These are phyloP conservation scores for Halesus radiatus DNA, from an alignment of 1,140 invertebrate genomes.

Conservation along the genomic window DNA sequence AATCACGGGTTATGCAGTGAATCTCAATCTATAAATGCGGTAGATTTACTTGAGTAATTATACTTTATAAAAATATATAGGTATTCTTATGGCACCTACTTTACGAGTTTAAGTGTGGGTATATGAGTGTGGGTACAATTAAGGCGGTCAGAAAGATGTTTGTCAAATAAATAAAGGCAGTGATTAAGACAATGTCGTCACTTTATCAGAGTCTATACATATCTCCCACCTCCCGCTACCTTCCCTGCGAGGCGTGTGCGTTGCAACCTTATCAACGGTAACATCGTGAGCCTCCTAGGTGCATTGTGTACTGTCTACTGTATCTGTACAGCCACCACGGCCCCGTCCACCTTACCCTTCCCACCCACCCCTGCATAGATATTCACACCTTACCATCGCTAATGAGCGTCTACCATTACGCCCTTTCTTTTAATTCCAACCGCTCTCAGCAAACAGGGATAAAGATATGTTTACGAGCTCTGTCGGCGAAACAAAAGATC, in stretches of 20 bases:
- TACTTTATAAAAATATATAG: no score
- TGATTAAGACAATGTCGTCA: neutral
- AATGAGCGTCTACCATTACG: conserved; percentile 20
- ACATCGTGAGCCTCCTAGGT: neutral
- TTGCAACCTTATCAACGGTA: neutral
- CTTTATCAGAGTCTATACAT: conserved; percentile 24
- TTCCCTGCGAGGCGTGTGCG: neutral
- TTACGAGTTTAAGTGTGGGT: no score
- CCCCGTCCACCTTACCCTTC: neutral
- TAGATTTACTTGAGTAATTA: no score
- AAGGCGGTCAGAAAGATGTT: no score
- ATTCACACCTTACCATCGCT: conserved; percentile 17
- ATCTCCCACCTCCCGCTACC: neutral
- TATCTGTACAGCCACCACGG: neutral
- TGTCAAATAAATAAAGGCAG: no score
- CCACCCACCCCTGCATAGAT: neutral
- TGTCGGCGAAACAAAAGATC: conserved; percentile 64
- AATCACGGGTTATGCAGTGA: no score
- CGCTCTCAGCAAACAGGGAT: conserved; percentile 59
- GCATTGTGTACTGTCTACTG: neutral
- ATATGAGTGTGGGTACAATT: no score
- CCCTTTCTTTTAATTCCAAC: conserved; percentile 15
- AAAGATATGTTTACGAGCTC: conserved; percentile 60
- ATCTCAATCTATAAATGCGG: no score
- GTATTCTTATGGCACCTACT: no score